Evolutionary conservation across 2,888 invertebrate species (phyloP), one percentile per base, ranked within the genome.

Genomic region (Saturnia pavonia): DNA sequence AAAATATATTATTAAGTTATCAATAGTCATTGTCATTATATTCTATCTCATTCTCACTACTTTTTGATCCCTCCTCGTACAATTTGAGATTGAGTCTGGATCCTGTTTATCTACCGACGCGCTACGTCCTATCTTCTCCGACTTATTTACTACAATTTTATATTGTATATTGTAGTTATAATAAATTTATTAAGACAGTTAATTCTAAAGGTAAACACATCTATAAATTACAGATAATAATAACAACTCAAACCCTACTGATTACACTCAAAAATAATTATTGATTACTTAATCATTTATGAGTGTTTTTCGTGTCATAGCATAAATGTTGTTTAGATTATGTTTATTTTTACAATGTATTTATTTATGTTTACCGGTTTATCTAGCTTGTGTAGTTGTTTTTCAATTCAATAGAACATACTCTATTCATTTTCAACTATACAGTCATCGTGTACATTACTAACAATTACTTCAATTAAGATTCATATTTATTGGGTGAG

Each of bases 401-500:
- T 45, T 22, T 22, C 11, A 14, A 12, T 25, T 27, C 25, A 27
- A 60, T 60, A 12, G 25, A 25, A 22, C 14, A 27, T 60, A 14
- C 1, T 14, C 27, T 12, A 27, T 60, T 16, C 57, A 22, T 27
- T 14, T 60, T 25, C 27, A 60, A 60, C 25, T 2, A 22, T 72
- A 75, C 76, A 78, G 80, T 81, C 76, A 79, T 82, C 82, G 85
- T 84, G 80, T 79, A 78, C 79, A 81, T 83, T 82, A 79, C 78
- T 79, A 83, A 82, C 81, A 81, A 84, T 85, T 83, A 81, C 79
- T 86, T 88, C 90, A 90, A 92, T 92, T 91, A 89, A 87, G 88
- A 86, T 86, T 85, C 87, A 89, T 91, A 86, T 88, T 89, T 90
- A 91, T 91, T 91, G 90, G 91, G 84, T 79, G 92, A 91, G 86